These are phyloP conservation scores for Samia ricini DNA, from an alignment of 1,140 invertebrate species.

Conservation along the genomic window DNA sequence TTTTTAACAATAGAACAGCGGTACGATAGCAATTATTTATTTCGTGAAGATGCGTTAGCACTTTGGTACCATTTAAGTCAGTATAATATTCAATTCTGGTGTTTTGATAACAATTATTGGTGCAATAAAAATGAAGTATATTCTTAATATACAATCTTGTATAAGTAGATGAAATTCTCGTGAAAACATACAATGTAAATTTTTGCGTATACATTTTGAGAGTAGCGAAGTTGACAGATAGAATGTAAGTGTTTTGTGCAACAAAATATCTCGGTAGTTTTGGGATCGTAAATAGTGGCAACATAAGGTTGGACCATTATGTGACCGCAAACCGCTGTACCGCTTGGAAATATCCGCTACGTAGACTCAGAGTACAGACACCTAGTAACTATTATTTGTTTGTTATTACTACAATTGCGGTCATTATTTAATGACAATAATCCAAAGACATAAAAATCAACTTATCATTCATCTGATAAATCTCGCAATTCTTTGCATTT, in stretches of 20 bases:
- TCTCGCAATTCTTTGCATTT: too few species aligned
- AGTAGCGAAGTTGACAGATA: background rate
- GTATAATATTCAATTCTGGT: too few species aligned
- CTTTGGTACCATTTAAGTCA: conserved; percentile 23
- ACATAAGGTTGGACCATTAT: conserved; percentile 13
- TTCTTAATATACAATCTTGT: too few species aligned
- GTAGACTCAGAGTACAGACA: conserved; percentile 6
- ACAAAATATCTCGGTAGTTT: conserved; percentile 5
- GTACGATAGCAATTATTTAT: conserved; percentile 30
- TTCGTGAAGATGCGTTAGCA: conserved; percentile 15
- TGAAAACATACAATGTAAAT: background rate
- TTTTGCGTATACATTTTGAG: background rate
- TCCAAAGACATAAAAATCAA: background rate
- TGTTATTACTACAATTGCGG: background rate
- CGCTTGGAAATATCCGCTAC: conserved; percentile 1
- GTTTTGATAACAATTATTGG: too few species aligned
- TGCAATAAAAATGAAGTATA: too few species aligned
- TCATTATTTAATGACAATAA: background rate
- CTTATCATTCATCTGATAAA: too few species aligned
- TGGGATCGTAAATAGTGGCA: conserved; percentile 9
- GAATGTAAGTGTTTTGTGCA: background rate
- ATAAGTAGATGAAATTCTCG: background rate
- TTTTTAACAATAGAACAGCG: conserved; percentile 33
- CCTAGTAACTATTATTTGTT: background rate
- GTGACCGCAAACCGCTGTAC: background rate